These are phyloP conservation scores for Metalampra italica DNA, from an alignment of 2,888 invertebrate genomes.

Conservation along the genomic window DNA sequence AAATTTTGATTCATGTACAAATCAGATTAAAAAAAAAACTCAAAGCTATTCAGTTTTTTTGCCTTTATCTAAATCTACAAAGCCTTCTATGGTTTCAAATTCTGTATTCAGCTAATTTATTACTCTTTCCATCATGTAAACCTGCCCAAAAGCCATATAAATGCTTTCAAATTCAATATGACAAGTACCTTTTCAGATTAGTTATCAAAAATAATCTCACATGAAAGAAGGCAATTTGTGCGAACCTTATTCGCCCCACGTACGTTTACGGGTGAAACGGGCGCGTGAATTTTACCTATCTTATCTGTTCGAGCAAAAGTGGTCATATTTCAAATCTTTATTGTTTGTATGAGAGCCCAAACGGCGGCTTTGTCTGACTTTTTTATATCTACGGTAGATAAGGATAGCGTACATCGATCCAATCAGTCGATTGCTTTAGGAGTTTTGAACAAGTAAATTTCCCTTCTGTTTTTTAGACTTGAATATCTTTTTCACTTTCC, in stretches of 20 bases:
- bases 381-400: not conserved
- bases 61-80: no score
- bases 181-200: slow-evolving; percentile 10
- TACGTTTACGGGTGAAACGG: slow-evolving; percentile 20
- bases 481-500: slow-evolving; percentile 12
- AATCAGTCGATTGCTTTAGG: slow-evolving; percentile 7
- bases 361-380: slow-evolving; percentile 1
- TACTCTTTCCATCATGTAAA: no score
- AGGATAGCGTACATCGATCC: slow-evolving; percentile 3
- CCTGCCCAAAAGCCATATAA: no score
- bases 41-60: no score
- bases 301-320: slow-evolving; percentile 28
- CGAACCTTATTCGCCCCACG: slow-evolving; percentile 27
- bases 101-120: no score
- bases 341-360: slow-evolving; percentile 15
- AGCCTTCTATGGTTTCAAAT: no score
- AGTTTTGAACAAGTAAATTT: not conserved
- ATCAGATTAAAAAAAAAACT: no score
- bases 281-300: slow-evolving; percentile 33
- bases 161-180: no score
- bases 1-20: no score
- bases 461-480: not conserved
- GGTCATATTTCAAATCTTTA: slow-evolving; percentile 29
- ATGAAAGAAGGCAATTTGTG: slow-evolving; percentile 11
- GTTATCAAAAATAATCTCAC: slow-evolving; percentile 12